Base-by-base conservation (phyloP, 2,797 vertebrate genomes). In the Zenarchopterus dispar region DNA sequence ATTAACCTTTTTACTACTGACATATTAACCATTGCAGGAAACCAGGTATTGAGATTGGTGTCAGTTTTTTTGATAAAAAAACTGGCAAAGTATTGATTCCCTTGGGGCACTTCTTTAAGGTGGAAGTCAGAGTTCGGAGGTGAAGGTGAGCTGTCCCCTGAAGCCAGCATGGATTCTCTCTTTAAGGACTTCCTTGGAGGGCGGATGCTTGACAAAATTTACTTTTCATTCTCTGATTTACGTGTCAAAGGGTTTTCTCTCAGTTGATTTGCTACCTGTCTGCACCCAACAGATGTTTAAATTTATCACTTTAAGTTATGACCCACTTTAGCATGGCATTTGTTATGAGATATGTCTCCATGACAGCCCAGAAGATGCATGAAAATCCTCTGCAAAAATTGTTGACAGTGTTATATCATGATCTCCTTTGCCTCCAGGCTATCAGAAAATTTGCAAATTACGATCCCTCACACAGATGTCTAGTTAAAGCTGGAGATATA, bases 81-180 rank as follows among this genome's bases (percentile, higher is more conserved):
- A 11, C n/a, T n/a, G n/a, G 36, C 2, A 39, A 82, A 28, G 78
- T 73, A 85, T 65, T 72, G 73, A 82, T 64, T 18, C 56, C 84
- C 62, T 78, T 1, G 36, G 78, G 76, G 72, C 78, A 71, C 83
- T 86, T 82, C 76, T 81, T 89, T 22, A 31, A 36, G 60, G 13
- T 56, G 17, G 47, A 78, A 70, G 83, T 81, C 36, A 73, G 55
- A 66, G 59, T 70, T 82, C 70, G 77, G 53, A 80, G 82, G 79
- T 84, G 70, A 77, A 73, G 56, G 47, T 70, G 53, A 26, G 63
- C 58, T 49, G 41, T 2, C 2, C 45, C 39, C 62, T 31, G 50
- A 65, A 75, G 80, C 49, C 42, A 8, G 45, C 56, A 70, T 67
- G 21, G 28, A 67, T 70, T 73, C 60, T 36, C 0, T 17, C 48